Evolutionary conservation across 2,888 invertebrate genomes (phyloP).

Genomic region (Drosophila fungiperda): DNA sequence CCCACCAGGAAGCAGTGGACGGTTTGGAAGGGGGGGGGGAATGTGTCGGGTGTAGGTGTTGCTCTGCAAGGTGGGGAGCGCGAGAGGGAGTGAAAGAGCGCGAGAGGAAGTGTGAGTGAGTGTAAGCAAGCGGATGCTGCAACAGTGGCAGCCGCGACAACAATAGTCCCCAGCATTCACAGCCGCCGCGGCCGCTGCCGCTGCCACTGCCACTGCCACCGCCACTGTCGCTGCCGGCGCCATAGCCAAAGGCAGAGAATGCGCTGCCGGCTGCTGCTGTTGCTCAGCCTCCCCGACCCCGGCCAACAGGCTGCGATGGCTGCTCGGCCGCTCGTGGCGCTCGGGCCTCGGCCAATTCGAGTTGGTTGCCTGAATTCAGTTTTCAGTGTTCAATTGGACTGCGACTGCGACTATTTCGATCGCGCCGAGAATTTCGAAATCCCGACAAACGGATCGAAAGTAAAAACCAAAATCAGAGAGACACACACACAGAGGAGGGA

Average conservation of each 20-base stretch:
- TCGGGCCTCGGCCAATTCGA: slow-evolving; percentile 78
- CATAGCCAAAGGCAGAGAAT: slow-evolving; percentile 22
- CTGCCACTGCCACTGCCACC: slow-evolving; percentile 10
- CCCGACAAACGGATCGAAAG: slow-evolving; percentile 69
- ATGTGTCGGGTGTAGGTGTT: neutral
- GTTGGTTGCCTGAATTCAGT: slow-evolving; percentile 82
- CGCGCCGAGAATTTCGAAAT: slow-evolving; percentile 47
- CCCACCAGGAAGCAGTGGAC: neutral
- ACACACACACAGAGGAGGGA: neutral
- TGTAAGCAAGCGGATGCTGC: slow-evolving; percentile 2
- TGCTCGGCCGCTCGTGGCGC: slow-evolving; percentile 75
- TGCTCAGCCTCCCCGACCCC: slow-evolving; percentile 57
- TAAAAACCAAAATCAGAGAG: slow-evolving; percentile 23
- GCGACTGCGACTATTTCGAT: slow-evolving; percentile 70
- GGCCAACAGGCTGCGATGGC: slow-evolving; percentile 77
- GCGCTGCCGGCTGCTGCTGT: slow-evolving; percentile 52
- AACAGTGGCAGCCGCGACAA: slow-evolving; percentile 18
- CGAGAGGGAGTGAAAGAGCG: neutral
- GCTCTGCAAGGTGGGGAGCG: slow-evolving; percentile 18
- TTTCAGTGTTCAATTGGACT: slow-evolving; percentile 80
- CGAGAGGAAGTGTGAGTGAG: neutral
- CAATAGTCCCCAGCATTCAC: neutral
- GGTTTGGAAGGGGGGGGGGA: neutral
- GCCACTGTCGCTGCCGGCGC: slow-evolving; percentile 15
- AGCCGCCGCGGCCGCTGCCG: slow-evolving; percentile 17